These are phyloP conservation scores for Baccha elongata DNA, from an alignment of 2,888 invertebrate species.

Conservation along the genomic window DNA sequence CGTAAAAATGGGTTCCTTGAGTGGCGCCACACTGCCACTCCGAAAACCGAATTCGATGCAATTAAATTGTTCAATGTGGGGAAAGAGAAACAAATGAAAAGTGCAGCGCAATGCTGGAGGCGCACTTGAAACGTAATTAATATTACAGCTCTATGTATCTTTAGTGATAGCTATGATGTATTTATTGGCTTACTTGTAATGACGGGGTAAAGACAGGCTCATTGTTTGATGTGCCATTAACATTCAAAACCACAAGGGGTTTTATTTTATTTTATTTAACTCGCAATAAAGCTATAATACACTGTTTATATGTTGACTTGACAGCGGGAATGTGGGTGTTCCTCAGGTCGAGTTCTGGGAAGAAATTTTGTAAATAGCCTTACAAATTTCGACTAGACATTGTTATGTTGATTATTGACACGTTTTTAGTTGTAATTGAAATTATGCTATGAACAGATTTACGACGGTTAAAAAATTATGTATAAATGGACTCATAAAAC, in stretches of 20 bases:
- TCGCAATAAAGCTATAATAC: neutral
- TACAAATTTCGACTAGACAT: no score
- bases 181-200: conserved; percentile 55
- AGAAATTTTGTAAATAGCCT: no score
- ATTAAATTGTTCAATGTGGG: conserved; percentile 7
- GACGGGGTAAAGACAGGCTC: conserved; percentile 24
- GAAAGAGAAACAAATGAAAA: conserved; percentile 29
- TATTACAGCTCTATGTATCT: conserved; percentile 36
- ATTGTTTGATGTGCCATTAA: conserved; percentile 65
- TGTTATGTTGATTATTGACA: no score
- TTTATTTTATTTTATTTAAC: conserved; percentile 23
- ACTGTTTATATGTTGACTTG: no score
- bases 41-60: conserved; percentile 28
- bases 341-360: neutral
- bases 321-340: neutral
- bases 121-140: conserved; percentile 69
- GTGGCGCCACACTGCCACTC: conserved; percentile 68
- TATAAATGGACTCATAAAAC: no score
- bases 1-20: conserved; percentile 45
- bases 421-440: no score
- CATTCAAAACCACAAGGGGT: conserved; percentile 35
- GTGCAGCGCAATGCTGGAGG: conserved; percentile 23
- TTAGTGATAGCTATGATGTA: conserved; percentile 53
- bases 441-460: no score
- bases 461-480: no score